Evolutionary conservation across 2,888 invertebrate species (phyloP).

Genomic region (Orgyia antiqua): DNA sequence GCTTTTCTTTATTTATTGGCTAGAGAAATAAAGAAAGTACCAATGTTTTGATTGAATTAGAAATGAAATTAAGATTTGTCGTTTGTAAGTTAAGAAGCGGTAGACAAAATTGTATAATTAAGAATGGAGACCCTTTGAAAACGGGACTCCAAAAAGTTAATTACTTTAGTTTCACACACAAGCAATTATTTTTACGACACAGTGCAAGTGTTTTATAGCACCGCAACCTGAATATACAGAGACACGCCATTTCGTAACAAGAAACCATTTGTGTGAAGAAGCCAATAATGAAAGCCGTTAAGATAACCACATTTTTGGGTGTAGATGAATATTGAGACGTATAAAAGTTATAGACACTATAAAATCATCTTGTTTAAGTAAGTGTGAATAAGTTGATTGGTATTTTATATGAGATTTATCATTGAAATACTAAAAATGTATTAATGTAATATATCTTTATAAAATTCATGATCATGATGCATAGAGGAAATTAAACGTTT

Average conservation of each 20-base stretch:
- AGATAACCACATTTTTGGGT: constrained; percentile 3
- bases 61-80: too few species aligned
- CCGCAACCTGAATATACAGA: background rate
- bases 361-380: constrained; percentile 5
- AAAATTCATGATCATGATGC: background rate
- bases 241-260: constrained; percentile 3
- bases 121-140: too few species aligned
- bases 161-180: too few species aligned
- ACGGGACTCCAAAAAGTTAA: too few species aligned
- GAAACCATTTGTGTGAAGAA: background rate
- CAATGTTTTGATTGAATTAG: too few species aligned
- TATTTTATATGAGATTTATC: constrained; percentile 4
- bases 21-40: too few species aligned
- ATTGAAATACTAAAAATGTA: constrained; percentile 4
- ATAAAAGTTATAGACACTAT: constrained; percentile 5
- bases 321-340: constrained; percentile 3
- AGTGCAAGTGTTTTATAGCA: too few species aligned
- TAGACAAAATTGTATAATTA: too few species aligned
- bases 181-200: too few species aligned
- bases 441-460: constrained; percentile 1
- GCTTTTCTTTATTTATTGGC: too few species aligned
- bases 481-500: too few species aligned
- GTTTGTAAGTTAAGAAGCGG: too few species aligned
- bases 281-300: background rate
- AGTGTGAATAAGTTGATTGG: constrained; percentile 8